A percentile compares a stretch with the other conserved stretches of the same genome.
phyloP scores from a whole-genome alignment of 2,797 vertebrate species.

The Mormyrus hasselquistii region DNA sequence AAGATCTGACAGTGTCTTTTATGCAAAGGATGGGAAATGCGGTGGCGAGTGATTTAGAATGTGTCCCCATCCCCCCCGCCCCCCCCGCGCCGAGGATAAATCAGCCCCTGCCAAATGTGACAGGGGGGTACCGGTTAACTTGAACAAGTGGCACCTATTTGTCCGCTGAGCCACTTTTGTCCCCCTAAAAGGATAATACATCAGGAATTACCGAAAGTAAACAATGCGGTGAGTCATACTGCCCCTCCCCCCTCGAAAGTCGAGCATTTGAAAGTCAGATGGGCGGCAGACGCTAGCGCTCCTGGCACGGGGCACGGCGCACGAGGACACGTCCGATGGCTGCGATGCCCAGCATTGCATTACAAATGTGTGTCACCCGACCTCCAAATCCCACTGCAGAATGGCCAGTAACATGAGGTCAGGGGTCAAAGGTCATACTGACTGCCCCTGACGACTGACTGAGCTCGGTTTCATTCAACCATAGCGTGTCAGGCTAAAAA shows the following conservation, averaged over 20 bases:
- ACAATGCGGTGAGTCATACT: not conserved
- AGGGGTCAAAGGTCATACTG: not conserved
- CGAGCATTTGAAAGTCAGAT: not conserved
- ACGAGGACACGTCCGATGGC: not conserved
- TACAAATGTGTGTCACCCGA: not conserved
- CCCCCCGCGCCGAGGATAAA: not conserved
- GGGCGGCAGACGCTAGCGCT: not conserved
- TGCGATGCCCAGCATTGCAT: not conserved
- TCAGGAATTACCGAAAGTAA: not conserved
- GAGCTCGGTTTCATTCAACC: not conserved
- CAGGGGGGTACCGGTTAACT: not conserved
- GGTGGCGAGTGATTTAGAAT: not conserved
- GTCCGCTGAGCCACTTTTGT: not conserved
- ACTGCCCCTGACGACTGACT: not conserved
- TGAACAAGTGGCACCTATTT: slow-evolving; percentile 7
- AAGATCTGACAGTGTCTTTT: slow-evolving; percentile 12
- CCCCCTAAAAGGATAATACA: not conserved
- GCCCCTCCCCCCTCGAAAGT: not conserved
- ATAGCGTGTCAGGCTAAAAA: not conserved
- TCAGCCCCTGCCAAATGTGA: not conserved
- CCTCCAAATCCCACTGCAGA: not conserved
- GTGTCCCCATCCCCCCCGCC: not conserved
- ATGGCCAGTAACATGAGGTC: not conserved
- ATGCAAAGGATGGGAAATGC: not conserved
- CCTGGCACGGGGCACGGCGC: not conserved